These are phyloP conservation scores for Gadus chalcogrammus DNA, from an alignment of 2,113 vertebrate species.

Conservation along the genomic window DNA sequence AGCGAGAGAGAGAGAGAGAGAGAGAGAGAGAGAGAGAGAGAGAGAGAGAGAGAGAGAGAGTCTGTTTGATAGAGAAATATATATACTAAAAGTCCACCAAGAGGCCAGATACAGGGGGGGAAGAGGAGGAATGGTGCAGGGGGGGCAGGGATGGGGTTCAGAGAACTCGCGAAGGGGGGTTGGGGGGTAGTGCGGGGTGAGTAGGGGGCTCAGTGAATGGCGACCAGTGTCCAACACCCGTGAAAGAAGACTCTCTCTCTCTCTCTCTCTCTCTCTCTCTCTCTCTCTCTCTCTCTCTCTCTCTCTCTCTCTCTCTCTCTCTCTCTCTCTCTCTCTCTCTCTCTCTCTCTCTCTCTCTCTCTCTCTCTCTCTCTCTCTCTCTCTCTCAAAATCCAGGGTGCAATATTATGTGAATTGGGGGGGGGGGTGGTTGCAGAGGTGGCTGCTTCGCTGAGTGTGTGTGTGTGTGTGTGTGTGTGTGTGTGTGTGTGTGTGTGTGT, in stretches of 20 bases:
- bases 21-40: too few species aligned
- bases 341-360: neutral
- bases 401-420: neutral
- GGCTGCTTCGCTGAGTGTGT: neutral
- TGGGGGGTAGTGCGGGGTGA: too few species aligned
- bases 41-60: too few species aligned
- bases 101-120: too few species aligned
- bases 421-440: neutral
- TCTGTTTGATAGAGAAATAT: too few species aligned
- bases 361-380: neutral
- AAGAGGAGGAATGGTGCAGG: too few species aligned
- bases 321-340: slow-evolving; percentile 1
- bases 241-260: slow-evolving; percentile 1
- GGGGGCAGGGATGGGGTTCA: too few species aligned
- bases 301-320: slow-evolving; percentile 1
- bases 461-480: neutral
- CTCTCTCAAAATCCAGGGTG: neutral
- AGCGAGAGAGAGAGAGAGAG: too few species aligned
- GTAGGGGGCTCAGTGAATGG: neutral
- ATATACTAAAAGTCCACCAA: too few species aligned
- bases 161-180: too few species aligned
- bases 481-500: neutral
- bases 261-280: slow-evolving; percentile 1
- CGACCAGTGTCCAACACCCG: neutral
- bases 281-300: slow-evolving; percentile 1